These are phyloP conservation scores for Sebastolobus alascanus DNA, from an alignment of 2,797 vertebrate genomes.

Conservation along the genomic window DNA sequence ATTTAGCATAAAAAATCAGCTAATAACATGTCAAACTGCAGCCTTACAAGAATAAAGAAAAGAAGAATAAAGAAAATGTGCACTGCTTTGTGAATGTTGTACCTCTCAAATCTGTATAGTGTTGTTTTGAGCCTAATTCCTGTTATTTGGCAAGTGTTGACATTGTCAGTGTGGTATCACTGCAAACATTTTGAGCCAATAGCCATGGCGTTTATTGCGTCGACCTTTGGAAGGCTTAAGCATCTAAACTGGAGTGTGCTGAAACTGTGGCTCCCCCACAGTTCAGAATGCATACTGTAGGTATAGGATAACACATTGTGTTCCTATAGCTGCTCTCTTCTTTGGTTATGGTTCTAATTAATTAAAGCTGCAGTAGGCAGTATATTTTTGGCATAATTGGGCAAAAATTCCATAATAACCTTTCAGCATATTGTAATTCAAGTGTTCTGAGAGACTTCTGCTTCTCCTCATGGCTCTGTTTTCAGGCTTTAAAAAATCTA, in stretches of 20 bases:
- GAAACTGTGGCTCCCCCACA: background rate
- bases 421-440: too few species aligned
- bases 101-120: background rate
- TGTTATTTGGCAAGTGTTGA: background rate
- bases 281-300: background rate
- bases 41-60: too few species aligned
- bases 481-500: too few species aligned
- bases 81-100: too few species aligned
- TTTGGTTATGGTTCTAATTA: background rate
- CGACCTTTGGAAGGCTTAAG: background rate
- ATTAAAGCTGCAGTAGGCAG: too few species aligned
- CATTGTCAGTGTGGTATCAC: background rate
- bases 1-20: too few species aligned
- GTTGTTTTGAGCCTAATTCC: background rate
- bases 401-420: too few species aligned
- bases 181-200: background rate
- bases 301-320: background rate
- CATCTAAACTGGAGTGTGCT: background rate
- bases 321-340: slow-evolving; percentile 3
- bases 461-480: too few species aligned
- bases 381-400: too few species aligned
- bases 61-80: too few species aligned
- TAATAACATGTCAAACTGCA: too few species aligned
- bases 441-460: too few species aligned
- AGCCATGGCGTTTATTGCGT: background rate